Conservation (phyloP, 2,797 vertebrate species). For the Hypotaenidia okinawae region DNA sequence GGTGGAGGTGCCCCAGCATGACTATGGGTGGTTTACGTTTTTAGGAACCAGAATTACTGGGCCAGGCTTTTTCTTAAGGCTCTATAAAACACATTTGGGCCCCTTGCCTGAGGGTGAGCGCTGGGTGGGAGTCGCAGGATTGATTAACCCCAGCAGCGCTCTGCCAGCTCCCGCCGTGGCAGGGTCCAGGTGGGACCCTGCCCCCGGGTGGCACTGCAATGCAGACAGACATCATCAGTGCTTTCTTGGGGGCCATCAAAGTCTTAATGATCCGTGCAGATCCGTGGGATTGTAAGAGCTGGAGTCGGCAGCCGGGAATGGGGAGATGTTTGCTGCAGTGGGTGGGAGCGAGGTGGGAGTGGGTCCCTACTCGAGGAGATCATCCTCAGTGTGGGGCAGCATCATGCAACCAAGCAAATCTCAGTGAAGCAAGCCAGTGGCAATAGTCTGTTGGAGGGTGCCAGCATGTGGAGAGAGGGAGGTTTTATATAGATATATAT, state of each 20-base stretch:
- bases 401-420: not conserved
- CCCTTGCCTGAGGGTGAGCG: not conserved
- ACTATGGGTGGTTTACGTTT: not conserved
- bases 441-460: fast-evolving
- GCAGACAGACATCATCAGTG: not conserved
- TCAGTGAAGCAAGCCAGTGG: not conserved
- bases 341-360: fast-evolving
- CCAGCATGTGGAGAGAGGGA: not conserved
- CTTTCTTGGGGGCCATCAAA: not conserved
- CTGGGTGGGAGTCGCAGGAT: fast-evolving
- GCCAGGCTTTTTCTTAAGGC: not conserved
- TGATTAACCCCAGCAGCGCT: not conserved
- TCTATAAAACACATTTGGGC: not conserved
- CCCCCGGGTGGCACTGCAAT: not conserved
- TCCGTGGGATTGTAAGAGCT: not conserved
- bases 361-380: fast-evolving
- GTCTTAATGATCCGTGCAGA: not conserved
- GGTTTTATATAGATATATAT: too few species aligned
- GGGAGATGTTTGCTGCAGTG: not conserved
- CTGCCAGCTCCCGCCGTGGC: not conserved
- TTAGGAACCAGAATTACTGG: not conserved
- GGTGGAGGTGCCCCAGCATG: not conserved
- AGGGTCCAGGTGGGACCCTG: fast-evolving
- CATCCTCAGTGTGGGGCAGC: fast-evolving
- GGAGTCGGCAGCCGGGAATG: not conserved